A percentile compares a stretch with the other conserved stretches of the same genome.
phyloP scores from a whole-genome alignment of 1,140 invertebrate species.

The Drosophila baimaii region DNA sequence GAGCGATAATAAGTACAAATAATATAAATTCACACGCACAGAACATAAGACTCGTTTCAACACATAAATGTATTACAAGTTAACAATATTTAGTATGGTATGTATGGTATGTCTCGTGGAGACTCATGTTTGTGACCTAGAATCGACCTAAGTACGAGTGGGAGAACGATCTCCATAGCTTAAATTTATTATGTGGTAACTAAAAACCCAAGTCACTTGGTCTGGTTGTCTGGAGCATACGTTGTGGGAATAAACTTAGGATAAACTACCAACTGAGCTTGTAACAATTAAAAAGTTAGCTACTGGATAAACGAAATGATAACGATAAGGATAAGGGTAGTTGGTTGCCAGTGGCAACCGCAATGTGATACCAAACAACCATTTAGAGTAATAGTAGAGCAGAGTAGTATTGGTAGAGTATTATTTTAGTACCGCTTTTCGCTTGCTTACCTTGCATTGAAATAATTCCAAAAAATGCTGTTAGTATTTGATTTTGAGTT shows the following conservation, averaged over 20 bases:
- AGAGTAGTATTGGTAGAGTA: constrained; percentile 70
- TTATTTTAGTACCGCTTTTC: constrained; percentile 75
- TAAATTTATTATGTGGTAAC: constrained; percentile 62
- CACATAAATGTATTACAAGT: constrained; percentile 81
- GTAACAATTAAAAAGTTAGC: constrained; percentile 50
- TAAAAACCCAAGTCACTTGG: constrained; percentile 58
- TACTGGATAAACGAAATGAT: constrained; percentile 65
- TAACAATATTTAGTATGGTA: constrained; percentile 66
- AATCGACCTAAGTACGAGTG: constrained; percentile 61
- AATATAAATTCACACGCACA: constrained; percentile 78
- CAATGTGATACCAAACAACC: constrained; percentile 85
- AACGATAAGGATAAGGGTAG: constrained; percentile 81
- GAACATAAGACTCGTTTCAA: constrained; percentile 79
- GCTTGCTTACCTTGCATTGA: constrained; percentile 97
- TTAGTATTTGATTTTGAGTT: constrained; percentile 84
- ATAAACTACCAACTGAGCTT: constrained; percentile 57
- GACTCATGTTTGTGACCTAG: constrained; percentile 68
- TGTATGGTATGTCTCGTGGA: constrained; percentile 40
- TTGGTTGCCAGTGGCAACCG: constrained; percentile 5
- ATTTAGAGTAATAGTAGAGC: constrained; percentile 72
- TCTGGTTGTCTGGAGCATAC: constrained; percentile 68
- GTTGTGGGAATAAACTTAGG: constrained; percentile 46
- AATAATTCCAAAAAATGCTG: constrained; percentile 99
- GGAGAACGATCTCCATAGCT: constrained; percentile 55
- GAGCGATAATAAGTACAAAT: constrained; percentile 71